Percentiles rank a stretch among this genome's conserved stretches.
These are phyloP conservation scores for Euphysa ruthae DNA, from an alignment of 30 jellyfish, hydroid and myxozoan species.

Conservation along the genomic window DNA sequence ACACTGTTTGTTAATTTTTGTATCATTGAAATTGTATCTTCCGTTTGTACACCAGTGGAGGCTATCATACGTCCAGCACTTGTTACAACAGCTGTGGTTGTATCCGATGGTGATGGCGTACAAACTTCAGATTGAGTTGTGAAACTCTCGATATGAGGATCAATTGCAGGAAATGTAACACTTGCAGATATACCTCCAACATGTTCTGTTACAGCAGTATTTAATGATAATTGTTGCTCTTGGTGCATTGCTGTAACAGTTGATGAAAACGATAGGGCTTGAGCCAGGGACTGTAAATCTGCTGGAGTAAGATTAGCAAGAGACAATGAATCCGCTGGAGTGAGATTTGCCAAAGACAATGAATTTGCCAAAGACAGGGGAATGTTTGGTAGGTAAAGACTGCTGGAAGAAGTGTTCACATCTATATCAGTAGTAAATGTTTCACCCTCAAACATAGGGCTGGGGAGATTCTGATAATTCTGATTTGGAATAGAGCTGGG, in stretches of 20 bases:
- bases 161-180: slow-evolving; percentile 84
- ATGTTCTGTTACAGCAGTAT: slow-evolving; percentile 83
- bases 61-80: slow-evolving; percentile 69
- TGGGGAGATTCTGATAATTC: slow-evolving; percentile 52
- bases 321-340: slow-evolving; percentile 88
- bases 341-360: slow-evolving; percentile 66
- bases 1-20: slow-evolving; percentile 87
- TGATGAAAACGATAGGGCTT: slow-evolving; percentile 83
- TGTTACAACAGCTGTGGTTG: slow-evolving; percentile 51
- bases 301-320: slow-evolving; percentile 95
- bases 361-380: slow-evolving; percentile 70
- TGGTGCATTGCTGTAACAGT: slow-evolving; percentile 40
- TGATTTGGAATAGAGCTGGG: slow-evolving; percentile 58
- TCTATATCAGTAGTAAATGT: slow-evolving; percentile 15
- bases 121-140: slow-evolving; percentile 60
- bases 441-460: slow-evolving; percentile 31
- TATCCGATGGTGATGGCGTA: slow-evolving; percentile 55
- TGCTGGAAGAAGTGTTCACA: slow-evolving; percentile 40
- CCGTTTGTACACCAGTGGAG: slow-evolving; percentile 98
- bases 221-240: slow-evolving; percentile 33
- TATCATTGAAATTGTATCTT: slow-evolving; percentile 79
- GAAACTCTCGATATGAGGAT: slow-evolving; percentile 72
- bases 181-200: slow-evolving; percentile 75
- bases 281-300: slow-evolving; percentile 92
- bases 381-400: slow-evolving; percentile 55